A percentile compares a stretch with the other conserved stretches of the same genome.
Conservation (phyloP, 1,140 invertebrate genomes). For the Zaprionus lachaisei region DNA sequence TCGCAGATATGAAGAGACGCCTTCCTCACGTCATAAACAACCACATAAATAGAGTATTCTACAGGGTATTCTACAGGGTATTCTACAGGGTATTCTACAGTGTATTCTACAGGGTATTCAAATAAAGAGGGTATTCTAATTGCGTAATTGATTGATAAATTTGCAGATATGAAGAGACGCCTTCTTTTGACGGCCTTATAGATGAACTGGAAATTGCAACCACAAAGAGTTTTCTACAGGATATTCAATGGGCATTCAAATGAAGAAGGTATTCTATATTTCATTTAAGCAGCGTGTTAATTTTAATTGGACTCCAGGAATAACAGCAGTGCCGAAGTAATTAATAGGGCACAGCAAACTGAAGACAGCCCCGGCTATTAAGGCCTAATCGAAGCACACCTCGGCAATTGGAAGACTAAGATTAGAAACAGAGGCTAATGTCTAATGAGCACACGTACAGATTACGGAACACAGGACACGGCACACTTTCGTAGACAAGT, state of each 20-base stretch:
- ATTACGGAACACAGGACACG: background rate
- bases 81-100: background rate
- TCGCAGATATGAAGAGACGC: too few relatives aligned
- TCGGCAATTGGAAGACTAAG: conserved; percentile 18
- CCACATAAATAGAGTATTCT: background rate
- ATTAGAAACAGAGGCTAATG: conserved; percentile 41
- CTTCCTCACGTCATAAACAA: too few relatives aligned
- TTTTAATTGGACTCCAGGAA: conserved; percentile 35
- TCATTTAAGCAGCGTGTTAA: conserved; percentile 26
- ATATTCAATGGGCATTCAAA: background rate
- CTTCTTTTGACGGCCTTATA: background rate
- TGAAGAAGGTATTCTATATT: background rate
- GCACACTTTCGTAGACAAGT: background rate
- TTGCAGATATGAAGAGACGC: too few relatives aligned
- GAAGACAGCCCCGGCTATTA: background rate
- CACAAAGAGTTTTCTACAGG: background rate
- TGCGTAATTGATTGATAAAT: conserved; percentile 11
- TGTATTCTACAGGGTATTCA: too few relatives aligned
- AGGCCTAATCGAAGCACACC: conserved; percentile 24
- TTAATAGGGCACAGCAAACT: conserved; percentile 31
- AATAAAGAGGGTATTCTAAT: too few relatives aligned
- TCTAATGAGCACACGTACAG: background rate
- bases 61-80: background rate
- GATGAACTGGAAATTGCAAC: background rate
- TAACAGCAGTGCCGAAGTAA: conserved; percentile 33